Base-by-base conservation (phyloP, 2,888 invertebrate species). In the Deilephila porcellus region DNA sequence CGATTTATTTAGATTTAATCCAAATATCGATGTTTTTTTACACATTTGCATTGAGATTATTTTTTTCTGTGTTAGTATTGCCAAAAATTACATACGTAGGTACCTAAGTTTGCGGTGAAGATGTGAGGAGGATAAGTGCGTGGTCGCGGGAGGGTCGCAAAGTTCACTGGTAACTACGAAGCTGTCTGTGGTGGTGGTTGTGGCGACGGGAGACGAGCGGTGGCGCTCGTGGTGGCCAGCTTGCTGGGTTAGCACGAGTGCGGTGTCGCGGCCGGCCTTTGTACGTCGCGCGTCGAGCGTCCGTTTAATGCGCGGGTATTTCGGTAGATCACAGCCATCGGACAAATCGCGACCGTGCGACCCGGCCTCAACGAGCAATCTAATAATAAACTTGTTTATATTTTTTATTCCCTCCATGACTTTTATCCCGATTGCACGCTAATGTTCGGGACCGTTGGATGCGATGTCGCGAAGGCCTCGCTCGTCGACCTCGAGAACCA, bases 351-450 rank as follows among this genome's bases (percentile, higher is more conserved):
- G 92, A 93, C 93, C 93, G 91, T 92, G 93, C 94, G 93, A 93
- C 93, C 93, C 93, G 90, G 93, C 87, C 89, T 90, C 91, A 88
- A 91, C 91, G 92, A 93, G 93, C 93, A 86, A 90, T 93, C 94
- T 94, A 94, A 91, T 93, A 90, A 93, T 94, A 94, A 92, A 90
- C 93, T 92, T 94, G 93, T 94, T 94, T 94, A 94, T 94, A 93
- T 93, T 94, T 93, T 93, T 92, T 91, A 90, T 90, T 89, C 87
- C 85, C 86, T 85, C 87, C 87, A 89, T 89, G 87, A 91, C 88
- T 91, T 89, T 88, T 86, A 87, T 88, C 90, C 86, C 81, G 84
- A 88, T 86, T 86, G 82, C 82, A 84, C 84, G 80, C 82, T 82
- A 81, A 82, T 77, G 83, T 83, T 80, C 80, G 82, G 80, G 75